Evolutionary conservation across 2,888 invertebrate species (phyloP).

Genomic region (Papilio protenor): DNA sequence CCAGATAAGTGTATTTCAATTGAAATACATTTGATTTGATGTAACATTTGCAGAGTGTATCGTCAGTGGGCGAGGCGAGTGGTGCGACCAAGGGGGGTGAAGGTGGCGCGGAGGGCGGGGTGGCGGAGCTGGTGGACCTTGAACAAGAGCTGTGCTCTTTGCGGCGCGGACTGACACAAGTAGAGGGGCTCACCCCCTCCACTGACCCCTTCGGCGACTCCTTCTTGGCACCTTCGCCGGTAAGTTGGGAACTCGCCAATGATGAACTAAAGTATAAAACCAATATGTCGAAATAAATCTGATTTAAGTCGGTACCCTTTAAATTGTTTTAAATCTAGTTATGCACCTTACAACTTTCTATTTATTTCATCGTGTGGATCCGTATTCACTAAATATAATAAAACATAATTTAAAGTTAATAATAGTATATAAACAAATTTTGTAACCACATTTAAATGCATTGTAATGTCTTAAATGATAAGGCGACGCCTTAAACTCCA

Average conservation of each 20-base stretch:
- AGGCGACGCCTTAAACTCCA: too few relatives aligned
- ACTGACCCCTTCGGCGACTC: slow-evolving; percentile 81
- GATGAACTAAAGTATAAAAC: not conserved
- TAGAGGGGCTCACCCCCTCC: slow-evolving; percentile 92
- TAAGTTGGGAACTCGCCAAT: slow-evolving; percentile 47
- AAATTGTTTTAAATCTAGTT: not conserved
- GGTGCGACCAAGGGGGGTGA: slow-evolving; percentile 60
- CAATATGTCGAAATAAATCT: not conserved
- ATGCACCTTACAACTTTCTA: not conserved
- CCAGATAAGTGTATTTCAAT: not conserved
- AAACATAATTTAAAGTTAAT: not conserved
- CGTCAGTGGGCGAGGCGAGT: slow-evolving; percentile 62
- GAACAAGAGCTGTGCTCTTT: slow-evolving; percentile 94
- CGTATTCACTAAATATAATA: not conserved
- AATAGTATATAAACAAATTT: too few relatives aligned
- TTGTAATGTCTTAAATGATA: too few relatives aligned
- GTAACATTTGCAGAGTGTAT: slow-evolving; percentile 49
- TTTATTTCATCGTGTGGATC: not conserved
- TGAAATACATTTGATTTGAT: not conserved
- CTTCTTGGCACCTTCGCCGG: slow-evolving; percentile 71
- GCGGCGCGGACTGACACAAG: slow-evolving; percentile 94
- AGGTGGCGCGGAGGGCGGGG: slow-evolving; percentile 83
- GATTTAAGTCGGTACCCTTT: not conserved
- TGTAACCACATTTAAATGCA: too few relatives aligned
- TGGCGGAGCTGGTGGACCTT: slow-evolving; percentile 94